Conservation (phyloP, 2,888 invertebrate genomes). For the Nephrotoma appendiculata region DNA sequence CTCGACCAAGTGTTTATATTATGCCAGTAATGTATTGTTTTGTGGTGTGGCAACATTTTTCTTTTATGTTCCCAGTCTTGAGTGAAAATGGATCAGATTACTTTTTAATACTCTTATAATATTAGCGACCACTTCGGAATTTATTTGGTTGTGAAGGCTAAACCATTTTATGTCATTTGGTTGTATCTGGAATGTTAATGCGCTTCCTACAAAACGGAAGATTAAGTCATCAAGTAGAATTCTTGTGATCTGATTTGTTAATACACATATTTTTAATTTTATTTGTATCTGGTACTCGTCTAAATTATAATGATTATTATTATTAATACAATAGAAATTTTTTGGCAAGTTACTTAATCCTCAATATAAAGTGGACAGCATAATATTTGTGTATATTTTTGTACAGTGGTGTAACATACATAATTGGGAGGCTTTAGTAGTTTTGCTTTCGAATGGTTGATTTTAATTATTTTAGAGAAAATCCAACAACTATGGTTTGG, state of each 20-base stretch:
- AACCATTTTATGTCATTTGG: not conserved
- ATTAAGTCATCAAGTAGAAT: not conserved
- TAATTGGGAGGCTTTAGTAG: no score
- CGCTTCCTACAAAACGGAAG: not conserved
- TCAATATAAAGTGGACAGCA: not conserved
- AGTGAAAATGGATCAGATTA: not conserved
- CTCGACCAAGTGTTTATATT: not conserved
- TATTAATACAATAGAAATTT: not conserved
- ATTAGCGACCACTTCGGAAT: not conserved
- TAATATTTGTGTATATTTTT: not conserved
- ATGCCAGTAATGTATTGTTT: not conserved
- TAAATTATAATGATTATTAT: not conserved
- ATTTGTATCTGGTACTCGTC: not conserved
- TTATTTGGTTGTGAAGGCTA: not conserved
- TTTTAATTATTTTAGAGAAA: no score
- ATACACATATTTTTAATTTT: not conserved
- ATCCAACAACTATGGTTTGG: no score
- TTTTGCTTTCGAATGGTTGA: no score
- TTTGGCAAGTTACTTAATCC: not conserved
- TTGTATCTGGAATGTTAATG: not conserved
- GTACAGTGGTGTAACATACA: not conserved
- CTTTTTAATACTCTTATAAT: not conserved
- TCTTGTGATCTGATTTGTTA: not conserved
- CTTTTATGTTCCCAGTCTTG: not conserved
- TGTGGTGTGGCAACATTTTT: not conserved